A percentile compares a stretch with the other conserved stretches of the same genome.
Evolutionary conservation across 2,797 vertebrate species (phyloP).

Genomic region (Cryptoblepharus egeriae): DNA sequence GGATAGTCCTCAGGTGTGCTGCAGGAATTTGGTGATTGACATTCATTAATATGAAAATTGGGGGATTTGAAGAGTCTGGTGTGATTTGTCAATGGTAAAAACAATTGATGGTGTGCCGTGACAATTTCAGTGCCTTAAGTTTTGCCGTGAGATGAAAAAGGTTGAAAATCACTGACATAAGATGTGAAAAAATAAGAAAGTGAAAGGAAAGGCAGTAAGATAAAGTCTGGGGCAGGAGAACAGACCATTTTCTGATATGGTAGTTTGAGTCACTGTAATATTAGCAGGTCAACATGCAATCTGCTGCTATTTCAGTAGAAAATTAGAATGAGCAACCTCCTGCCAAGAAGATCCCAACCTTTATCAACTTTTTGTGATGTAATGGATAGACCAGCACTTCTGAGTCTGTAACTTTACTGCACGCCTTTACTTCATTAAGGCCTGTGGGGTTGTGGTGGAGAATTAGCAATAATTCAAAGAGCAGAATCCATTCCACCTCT

Average conservation of each 20-base stretch:
- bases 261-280: not conserved
- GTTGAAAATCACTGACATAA: too few relatives aligned
- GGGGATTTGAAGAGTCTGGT: too few relatives aligned
- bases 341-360: not conserved
- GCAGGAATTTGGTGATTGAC: too few relatives aligned
- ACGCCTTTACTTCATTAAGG: not conserved
- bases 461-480: not conserved
- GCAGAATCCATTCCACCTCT: not conserved
- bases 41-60: too few relatives aligned
- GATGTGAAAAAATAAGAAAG: not conserved
- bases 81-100: too few relatives aligned
- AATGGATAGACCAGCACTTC: not conserved
- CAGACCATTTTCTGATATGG: not conserved
- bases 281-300: not conserved
- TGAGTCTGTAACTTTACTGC: not conserved
- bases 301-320: not conserved
- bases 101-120: too few relatives aligned
- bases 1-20: too few relatives aligned
- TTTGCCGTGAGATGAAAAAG: too few relatives aligned
- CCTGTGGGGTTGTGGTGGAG: not conserved
- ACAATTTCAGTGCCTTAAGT: too few relatives aligned
- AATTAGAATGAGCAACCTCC: not conserved
- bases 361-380: not conserved
- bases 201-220: not conserved
- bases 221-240: not conserved